These are phyloP conservation scores for Capitulum mitella DNA, from an alignment of 2,888 invertebrate species.

Conservation along the genomic window DNA sequence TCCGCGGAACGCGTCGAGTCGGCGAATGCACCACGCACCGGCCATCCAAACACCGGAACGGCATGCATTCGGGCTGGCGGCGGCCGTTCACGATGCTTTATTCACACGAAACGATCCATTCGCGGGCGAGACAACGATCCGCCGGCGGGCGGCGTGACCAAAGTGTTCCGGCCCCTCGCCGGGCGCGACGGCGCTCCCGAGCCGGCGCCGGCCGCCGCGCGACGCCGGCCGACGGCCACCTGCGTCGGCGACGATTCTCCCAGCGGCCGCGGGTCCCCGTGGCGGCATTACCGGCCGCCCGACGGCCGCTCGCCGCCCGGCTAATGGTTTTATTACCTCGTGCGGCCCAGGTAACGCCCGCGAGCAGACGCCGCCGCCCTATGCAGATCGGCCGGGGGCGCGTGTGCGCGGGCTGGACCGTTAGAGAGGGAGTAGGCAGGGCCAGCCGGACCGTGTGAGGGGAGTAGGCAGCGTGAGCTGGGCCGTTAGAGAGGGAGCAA, in stretches of 20 bases:
- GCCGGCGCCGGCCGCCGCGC: not conserved
- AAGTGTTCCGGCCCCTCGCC: no score
- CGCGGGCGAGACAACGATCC: not conserved
- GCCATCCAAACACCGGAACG: not conserved
- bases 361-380: not conserved
- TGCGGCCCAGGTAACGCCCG: not conserved
- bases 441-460: not conserved
- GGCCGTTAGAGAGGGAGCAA: no score
- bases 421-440: not conserved
- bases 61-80: not conserved
- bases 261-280: not conserved
- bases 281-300: not conserved
- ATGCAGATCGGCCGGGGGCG: no score
- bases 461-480: not conserved
- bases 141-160: no score
- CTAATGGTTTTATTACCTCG: conserved; percentile 8
- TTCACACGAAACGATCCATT: not conserved
- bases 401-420: not conserved
- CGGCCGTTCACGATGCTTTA: not conserved
- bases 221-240: not conserved
- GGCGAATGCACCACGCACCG: not conserved
- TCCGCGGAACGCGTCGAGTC: no score
- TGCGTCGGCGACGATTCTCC: not conserved
- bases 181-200: not conserved
- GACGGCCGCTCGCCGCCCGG: not conserved